Percentiles rank a stretch among this genome's conserved stretches.
Evolutionary conservation across 2,888 invertebrate genomes (phyloP).

Genomic region (Furcula furcula): DNA sequence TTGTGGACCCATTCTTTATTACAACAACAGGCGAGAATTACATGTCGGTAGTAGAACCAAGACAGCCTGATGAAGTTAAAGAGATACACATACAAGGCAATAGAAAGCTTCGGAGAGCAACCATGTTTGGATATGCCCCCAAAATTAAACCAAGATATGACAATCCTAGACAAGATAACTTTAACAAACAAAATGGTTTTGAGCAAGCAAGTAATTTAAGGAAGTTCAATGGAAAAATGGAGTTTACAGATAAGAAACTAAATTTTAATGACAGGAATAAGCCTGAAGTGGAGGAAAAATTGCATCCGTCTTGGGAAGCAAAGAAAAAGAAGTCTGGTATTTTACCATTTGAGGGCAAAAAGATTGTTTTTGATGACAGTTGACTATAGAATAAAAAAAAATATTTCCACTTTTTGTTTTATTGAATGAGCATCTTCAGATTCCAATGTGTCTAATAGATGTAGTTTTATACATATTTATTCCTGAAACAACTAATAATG

Average conservation of each 20-base stretch:
- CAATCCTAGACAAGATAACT: conserved; percentile 24
- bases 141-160: conserved; percentile 51
- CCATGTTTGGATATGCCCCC: conserved; percentile 68
- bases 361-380: conserved; percentile 67
- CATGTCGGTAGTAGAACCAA: conserved; percentile 67
- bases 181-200: conserved; percentile 27
- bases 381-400: conserved; percentile 21
- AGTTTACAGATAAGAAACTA: conserved; percentile 20
- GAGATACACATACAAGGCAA: conserved; percentile 67
- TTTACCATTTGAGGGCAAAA: conserved; percentile 72
- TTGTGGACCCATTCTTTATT: conserved; percentile 73
- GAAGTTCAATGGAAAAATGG: conserved; percentile 21
- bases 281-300: conserved; percentile 55
- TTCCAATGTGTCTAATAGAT: too few relatives aligned
- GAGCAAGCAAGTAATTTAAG: conserved; percentile 25
- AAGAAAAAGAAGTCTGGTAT: conserved; percentile 71
- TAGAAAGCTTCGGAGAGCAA: conserved; percentile 66
- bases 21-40: conserved; percentile 71
- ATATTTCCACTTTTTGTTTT: too few relatives aligned
- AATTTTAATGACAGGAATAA: conserved; percentile 15
- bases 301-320: conserved; percentile 81
- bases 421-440: too few relatives aligned
- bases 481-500: too few relatives aligned
- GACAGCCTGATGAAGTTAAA: conserved; percentile 70
- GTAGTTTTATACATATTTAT: too few relatives aligned